Conservation (phyloP, 2,113 vertebrate species). For the Solea solea region DNA sequence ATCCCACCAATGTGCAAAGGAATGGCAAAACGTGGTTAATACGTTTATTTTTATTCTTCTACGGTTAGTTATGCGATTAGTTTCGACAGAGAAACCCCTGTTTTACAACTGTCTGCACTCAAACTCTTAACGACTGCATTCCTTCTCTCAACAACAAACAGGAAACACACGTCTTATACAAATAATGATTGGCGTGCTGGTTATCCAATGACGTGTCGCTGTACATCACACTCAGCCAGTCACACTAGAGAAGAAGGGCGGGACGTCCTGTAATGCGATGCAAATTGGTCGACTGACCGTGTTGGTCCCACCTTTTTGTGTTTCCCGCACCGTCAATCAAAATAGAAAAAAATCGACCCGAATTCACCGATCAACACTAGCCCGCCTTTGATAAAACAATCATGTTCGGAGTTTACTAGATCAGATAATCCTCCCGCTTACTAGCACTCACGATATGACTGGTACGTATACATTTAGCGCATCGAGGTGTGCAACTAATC, state of each 20-base stretch:
- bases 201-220: slow-evolving; percentile 61
- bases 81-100: not conserved
- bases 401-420: slow-evolving; percentile 84
- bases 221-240: slow-evolving; percentile 75
- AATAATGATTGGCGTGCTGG: slow-evolving; percentile 64
- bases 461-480: slow-evolving; percentile 81
- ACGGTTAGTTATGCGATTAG: not conserved
- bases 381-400: slow-evolving; percentile 88
- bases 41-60: not conserved
- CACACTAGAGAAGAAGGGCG: slow-evolving; percentile 82
- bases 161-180: slow-evolving; percentile 79
- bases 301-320: slow-evolving; percentile 96
- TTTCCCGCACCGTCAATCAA: slow-evolving; percentile 99
- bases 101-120: not conserved
- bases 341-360: slow-evolving; percentile 92
- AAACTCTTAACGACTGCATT: slow-evolving; percentile 59
- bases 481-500: slow-evolving; percentile 78
- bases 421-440: slow-evolving; percentile 70
- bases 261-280: slow-evolving; percentile 87
- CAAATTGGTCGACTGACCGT: slow-evolving; percentile 87
- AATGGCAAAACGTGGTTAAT: not conserved
- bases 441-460: slow-evolving; percentile 78
- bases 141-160: slow-evolving; percentile 82
- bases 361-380: slow-evolving; percentile 88
- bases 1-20: not conserved